Evolutionary conservation across 2,888 invertebrate species (phyloP).

Genomic region (Anodontia alba): DNA sequence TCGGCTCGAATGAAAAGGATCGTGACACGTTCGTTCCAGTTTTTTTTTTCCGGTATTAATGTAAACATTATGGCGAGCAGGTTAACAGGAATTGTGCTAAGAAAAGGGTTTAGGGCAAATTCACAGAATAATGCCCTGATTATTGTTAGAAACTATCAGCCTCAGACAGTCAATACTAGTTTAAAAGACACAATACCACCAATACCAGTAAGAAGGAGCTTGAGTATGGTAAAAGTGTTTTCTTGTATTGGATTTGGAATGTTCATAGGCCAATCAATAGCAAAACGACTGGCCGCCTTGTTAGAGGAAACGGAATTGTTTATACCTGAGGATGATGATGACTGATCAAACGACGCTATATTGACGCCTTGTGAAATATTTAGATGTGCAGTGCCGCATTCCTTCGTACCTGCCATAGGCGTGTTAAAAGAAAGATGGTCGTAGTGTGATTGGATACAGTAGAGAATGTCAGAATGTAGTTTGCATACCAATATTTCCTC

Average conservation of each 20-base stretch:
- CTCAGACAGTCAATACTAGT: not conserved
- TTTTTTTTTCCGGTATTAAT: conserved; percentile 5
- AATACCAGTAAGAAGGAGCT: not conserved
- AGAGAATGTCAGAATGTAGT: too few species aligned
- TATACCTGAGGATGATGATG: conserved; percentile 11
- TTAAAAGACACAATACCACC: not conserved
- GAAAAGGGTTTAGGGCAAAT: not conserved
- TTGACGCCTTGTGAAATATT: not conserved
- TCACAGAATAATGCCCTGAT: not conserved
- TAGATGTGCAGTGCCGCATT: not conserved
- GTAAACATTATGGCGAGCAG: conserved; percentile 1
- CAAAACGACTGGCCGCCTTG: not conserved
- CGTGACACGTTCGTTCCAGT: too few species aligned
- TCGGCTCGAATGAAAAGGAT: too few species aligned
- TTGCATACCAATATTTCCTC: too few species aligned
- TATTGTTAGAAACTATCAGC: not conserved
- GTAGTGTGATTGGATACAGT: too few species aligned
- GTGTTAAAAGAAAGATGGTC: too few species aligned
- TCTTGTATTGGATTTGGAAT: not conserved
- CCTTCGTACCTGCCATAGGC: too few species aligned
- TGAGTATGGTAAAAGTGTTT: not conserved
- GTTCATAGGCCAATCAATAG: not conserved
- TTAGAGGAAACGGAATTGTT: conserved; percentile 9
- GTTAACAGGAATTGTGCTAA: not conserved
- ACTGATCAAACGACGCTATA: not conserved